Conservation (phyloP, 2,113 vertebrate genomes). For the Entomyzon cyanotis region DNA sequence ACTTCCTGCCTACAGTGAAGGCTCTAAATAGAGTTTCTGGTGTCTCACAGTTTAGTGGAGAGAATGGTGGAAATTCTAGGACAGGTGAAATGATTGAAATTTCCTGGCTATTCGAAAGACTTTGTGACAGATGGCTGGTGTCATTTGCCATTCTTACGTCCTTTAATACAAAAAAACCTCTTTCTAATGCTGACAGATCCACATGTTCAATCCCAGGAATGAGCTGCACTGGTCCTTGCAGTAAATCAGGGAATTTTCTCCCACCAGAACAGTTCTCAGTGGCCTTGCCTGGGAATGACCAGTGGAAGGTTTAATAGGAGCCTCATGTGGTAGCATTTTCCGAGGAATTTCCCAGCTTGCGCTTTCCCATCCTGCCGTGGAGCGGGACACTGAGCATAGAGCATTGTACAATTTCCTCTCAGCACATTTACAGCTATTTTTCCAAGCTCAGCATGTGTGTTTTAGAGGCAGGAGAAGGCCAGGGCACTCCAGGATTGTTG, state of each 20-base stretch:
- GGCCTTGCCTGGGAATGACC: not conserved
- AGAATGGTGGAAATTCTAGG: not conserved
- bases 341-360: constrained; percentile 34
- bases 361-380: not conserved
- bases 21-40: not conserved
- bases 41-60: not conserved
- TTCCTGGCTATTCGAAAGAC: not conserved
- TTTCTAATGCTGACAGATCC: not conserved
- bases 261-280: not conserved
- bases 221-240: not conserved
- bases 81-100: not conserved
- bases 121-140: not conserved
- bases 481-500: not conserved
- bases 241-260: not conserved
- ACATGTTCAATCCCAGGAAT: not conserved
- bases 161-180: not conserved
- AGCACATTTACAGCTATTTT: constrained; percentile 53
- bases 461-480: constrained; percentile 41
- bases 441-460: constrained; percentile 28
- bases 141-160: not conserved
- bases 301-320: not conserved
- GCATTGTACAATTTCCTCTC: constrained; percentile 54
- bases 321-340: constrained; percentile 14
- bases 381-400: not conserved
- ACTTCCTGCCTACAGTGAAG: not conserved